A percentile compares a stretch with the other conserved stretches of the same genome.
These are phyloP conservation scores for Orbicella faveolata DNA, from an alignment of 64 coral and sea anemone species.

Conservation along the genomic window DNA sequence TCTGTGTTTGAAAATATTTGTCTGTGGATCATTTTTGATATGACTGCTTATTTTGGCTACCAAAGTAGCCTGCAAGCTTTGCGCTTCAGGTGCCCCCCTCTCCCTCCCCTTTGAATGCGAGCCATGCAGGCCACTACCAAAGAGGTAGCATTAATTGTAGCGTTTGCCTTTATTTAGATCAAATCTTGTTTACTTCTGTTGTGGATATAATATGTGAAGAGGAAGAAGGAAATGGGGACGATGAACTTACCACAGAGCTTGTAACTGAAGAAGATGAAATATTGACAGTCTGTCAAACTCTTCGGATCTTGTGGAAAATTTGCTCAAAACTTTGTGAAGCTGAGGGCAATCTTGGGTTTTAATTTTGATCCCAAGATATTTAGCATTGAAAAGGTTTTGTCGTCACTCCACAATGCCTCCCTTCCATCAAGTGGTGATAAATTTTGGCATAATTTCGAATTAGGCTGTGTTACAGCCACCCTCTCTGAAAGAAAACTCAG, in stretches of 20 bases:
- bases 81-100: too few species aligned
- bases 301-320: neutral
- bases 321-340: neutral
- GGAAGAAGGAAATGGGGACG: conserved; percentile 60
- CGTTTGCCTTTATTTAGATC: conserved; percentile 36
- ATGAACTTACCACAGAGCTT: conserved; percentile 54
- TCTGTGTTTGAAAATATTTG: too few species aligned
- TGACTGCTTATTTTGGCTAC: too few species aligned
- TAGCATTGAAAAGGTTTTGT: neutral
- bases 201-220: conserved; percentile 56
- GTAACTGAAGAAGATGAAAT: conserved; percentile 66
- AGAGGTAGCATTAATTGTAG: neutral
- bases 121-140: too few species aligned
- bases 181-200: conserved; percentile 46
- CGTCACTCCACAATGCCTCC: neutral
- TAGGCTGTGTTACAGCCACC: too few species aligned
- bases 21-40: too few species aligned
- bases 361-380: neutral
- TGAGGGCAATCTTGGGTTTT: neutral
- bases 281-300: conserved; percentile 55
- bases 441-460: too few species aligned
- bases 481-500: too few species aligned
- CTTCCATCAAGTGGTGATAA: too few species aligned
- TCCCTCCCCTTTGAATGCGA: too few species aligned
- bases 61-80: too few species aligned